Evolutionary conservation across 1,140 invertebrate species (phyloP), one percentile per base, ranked within the genome.

Genomic region (Daktulosphaira vitifoliae): DNA sequence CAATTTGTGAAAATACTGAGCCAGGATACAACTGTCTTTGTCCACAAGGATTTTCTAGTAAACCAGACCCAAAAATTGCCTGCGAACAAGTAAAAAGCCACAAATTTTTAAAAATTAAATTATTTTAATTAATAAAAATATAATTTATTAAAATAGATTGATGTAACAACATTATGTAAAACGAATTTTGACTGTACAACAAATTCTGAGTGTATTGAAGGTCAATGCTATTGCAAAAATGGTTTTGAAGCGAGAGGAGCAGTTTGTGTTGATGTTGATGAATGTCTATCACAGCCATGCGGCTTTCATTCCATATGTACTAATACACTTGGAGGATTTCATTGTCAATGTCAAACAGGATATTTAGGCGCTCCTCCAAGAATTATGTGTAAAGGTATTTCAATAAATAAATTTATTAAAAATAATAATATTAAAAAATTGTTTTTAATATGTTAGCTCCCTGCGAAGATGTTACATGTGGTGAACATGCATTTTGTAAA

Each of bases 161-260:
- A 92, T 69, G 89, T 92, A 3, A 88, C 84, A 56, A 87, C 87
- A 8, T 75, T 88, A n/a, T 95, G 90, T 71, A 85, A 85, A 77
- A 84, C 84, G 4, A 91, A 93, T 71, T 92, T 90, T 70, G 89
- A 94, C 71, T 95, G 91, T 72, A 89, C 89, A 16, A 92, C 91
- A 73, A 92, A 94, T 74, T 90, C 90, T 0, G 87, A 91, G 74
- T 95, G 90, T 71, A 81, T 89, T 38, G 86, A 92, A 71, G 84
- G 83, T 54, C 89, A 90, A 72, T 98, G 94, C 75, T 90, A 89
- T 76, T 98, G 94, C 71, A 84, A 88, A 72, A 81, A 88, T 69
- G 90, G 90, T 13, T 96, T 96, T 74, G 81, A 87, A 68, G 84
- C 89, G 1, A 81, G 82, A 51, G 85, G 86, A 39, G 84, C 89